Conservation (phyloP, 2,888 invertebrate species). For the Globia sparganii region DNA sequence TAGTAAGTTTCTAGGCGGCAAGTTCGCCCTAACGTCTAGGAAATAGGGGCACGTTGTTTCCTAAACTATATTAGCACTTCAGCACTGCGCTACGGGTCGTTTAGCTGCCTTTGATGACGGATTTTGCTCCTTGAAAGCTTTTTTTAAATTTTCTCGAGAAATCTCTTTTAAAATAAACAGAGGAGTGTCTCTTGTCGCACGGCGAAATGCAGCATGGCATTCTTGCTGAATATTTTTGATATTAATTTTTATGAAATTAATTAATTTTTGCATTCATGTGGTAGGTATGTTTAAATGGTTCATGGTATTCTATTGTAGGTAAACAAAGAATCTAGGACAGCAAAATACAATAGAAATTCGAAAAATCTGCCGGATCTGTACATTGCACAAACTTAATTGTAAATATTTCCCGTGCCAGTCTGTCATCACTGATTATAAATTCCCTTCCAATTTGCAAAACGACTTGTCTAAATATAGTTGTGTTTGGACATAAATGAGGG, state of each 20-base stretch:
- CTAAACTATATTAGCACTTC: constrained; percentile 84
- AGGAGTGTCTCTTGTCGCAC: constrained; percentile 70
- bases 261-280: constrained; percentile 29
- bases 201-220: constrained; percentile 71
- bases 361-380: neutral
- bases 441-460: constrained; percentile 73
- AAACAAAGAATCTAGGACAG: neutral
- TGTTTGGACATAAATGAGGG: constrained; percentile 82
- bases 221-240: constrained; percentile 45
- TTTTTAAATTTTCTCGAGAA: constrained; percentile 81
- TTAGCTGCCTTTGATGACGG: constrained; percentile 85
- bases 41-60: constrained; percentile 76
- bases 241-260: constrained; percentile 26
- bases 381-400: constrained; percentile 26
- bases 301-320: neutral
- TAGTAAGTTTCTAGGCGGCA: constrained; percentile 67
- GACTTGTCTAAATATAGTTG: constrained; percentile 76
- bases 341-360: neutral
- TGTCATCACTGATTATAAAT: constrained; percentile 70
- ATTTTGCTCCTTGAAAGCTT: constrained; percentile 87
- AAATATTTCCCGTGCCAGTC: constrained; percentile 32
- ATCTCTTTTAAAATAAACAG: constrained; percentile 81
- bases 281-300: constrained; percentile 1
- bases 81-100: constrained; percentile 80
- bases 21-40: constrained; percentile 64